phyloP scores from a whole-genome alignment of 2,113 vertebrate genomes.

The Neotoma lepida region DNA sequence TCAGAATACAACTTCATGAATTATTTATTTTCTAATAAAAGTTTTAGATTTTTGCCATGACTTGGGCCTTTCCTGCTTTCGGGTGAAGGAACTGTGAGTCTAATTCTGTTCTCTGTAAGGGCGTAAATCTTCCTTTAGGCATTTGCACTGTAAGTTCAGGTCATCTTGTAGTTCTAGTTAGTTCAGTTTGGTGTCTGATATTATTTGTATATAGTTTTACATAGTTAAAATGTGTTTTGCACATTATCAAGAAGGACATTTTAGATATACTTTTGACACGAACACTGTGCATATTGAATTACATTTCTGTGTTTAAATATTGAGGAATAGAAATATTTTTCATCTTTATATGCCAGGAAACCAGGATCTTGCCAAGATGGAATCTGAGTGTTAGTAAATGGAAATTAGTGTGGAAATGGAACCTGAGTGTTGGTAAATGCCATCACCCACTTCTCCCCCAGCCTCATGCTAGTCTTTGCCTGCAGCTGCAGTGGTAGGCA shows the following conservation, averaged over 20 bases:
- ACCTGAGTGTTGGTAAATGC: slow-evolving; percentile 75
- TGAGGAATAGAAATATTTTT: slow-evolving; percentile 50
- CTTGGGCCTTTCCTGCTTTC: slow-evolving; percentile 6
- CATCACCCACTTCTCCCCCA: slow-evolving; percentile 72
- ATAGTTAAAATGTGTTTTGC: slow-evolving; percentile 37
- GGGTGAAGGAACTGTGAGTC: slow-evolving; percentile 40
- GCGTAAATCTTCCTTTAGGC: neutral
- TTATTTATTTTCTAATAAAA: slow-evolving; percentile 39
- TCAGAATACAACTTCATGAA: slow-evolving; percentile 33
- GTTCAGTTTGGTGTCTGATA: slow-evolving; percentile 10
- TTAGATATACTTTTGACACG: slow-evolving; percentile 41
- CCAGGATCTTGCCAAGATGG: slow-evolving; percentile 1
- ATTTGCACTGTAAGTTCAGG: neutral
- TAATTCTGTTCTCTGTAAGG: slow-evolving; percentile 1
- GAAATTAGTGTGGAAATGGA: slow-evolving; percentile 62
- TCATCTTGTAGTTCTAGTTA: neutral
- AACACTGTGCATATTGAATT: slow-evolving; percentile 13
- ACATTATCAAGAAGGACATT: slow-evolving; percentile 8
- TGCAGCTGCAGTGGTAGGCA: slow-evolving; percentile 87
- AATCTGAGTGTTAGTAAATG: slow-evolving; percentile 75
- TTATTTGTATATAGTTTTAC: slow-evolving; percentile 51
- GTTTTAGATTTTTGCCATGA: slow-evolving; percentile 47
- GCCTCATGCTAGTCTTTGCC: slow-evolving; percentile 74
- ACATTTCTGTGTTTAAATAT: slow-evolving; percentile 62
- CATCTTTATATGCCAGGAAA: slow-evolving; percentile 22